Base-by-base conservation (phyloP, 2,797 vertebrate species). In the Crax fasciolata region DNA sequence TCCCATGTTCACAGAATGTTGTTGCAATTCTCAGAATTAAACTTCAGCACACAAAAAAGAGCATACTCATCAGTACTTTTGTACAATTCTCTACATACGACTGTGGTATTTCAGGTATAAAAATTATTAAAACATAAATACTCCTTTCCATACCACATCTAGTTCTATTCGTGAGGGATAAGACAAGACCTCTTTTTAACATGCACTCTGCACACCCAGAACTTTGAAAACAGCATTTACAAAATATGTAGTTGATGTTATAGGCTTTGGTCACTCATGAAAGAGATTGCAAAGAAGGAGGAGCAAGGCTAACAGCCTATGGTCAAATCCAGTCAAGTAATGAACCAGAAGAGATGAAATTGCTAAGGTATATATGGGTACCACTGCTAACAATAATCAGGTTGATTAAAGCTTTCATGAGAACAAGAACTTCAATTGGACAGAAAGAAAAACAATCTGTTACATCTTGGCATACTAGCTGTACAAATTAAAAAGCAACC, bases 51-150 rank as follows among this genome's bases (percentile, higher is more conserved):
- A 35, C 2, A 27, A 32, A 57, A 71, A 55, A 62, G 72, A 54
- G 1, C 9, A 35, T 0, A 73, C 3, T 12, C 6, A 49, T 12
- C 9, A 25, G 8, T 7, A 1, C 7, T 59, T 65, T 55, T 21
- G n/a, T 27, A 8, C 1, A 39, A 2, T 30, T 71, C n/a, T 44
- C 4, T 38, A 24, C 19, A 87, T 38, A 52, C 43, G 24, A 59
- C 28, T 46, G 15, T 0, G 3, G 8, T n/a, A 44, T 54, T 63
- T 67, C 3, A 27, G 1, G 6, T 59, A 39, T 2, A 2, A 44
- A 51, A 68, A 44, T 1, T 23, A 72, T 28, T 68, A 48, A 84
- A 72, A 44, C 2, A 6, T 24, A 9, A 30, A 6, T 4, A 3
- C 13, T 80, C 11, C 6, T 79, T 38, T 10, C 21, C 38, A 63